Conservation (phyloP, 2,797 vertebrate species). For the Lithobates pipiens region DNA sequence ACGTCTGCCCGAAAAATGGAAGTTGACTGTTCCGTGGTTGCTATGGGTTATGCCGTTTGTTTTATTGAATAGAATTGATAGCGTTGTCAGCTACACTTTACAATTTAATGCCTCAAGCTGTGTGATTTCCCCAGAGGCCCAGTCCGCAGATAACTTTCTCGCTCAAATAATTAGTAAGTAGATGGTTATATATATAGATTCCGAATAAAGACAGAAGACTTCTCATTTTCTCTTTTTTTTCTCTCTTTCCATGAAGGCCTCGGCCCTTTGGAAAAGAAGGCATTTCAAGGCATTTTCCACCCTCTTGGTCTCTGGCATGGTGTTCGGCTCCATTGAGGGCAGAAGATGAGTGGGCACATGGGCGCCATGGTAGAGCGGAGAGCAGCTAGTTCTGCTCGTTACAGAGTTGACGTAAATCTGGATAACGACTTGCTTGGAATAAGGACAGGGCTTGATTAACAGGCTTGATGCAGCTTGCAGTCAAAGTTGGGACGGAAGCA, state of each 20-base stretch:
- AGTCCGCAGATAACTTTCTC: conserved; percentile 31
- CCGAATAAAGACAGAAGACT: conserved; percentile 2
- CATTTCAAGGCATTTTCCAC: not conserved
- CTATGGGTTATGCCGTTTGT: not conserved
- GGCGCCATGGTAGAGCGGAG: not conserved
- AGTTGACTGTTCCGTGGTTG: too few species aligned
- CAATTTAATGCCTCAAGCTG: conserved; percentile 20
- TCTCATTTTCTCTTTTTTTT: not conserved
- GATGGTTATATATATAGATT: not conserved
- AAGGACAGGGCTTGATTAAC: conserved; percentile 52
- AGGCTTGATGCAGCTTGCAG: conserved; percentile 29
- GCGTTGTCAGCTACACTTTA: conserved; percentile 23
- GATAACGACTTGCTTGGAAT: conserved; percentile 53
- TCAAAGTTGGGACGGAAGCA: conserved; percentile 13
- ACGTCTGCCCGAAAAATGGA: too few species aligned
- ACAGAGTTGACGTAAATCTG: conserved; percentile 56
- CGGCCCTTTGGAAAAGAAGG: not conserved
- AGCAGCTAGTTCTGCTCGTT: not conserved
- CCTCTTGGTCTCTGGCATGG: conserved; percentile 7
- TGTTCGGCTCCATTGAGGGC: conserved; percentile 1
- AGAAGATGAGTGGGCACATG: not conserved
- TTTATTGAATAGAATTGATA: conserved; percentile 8
- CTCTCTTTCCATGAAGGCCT: too few species aligned
- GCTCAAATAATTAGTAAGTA: conserved; percentile 29
- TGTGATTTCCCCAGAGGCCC: conserved; percentile 37